Percentiles rank a stretch among this genome's conserved stretches.
phyloP scores from a whole-genome alignment of 2,888 invertebrate genomes.

The Euproctis similis region DNA sequence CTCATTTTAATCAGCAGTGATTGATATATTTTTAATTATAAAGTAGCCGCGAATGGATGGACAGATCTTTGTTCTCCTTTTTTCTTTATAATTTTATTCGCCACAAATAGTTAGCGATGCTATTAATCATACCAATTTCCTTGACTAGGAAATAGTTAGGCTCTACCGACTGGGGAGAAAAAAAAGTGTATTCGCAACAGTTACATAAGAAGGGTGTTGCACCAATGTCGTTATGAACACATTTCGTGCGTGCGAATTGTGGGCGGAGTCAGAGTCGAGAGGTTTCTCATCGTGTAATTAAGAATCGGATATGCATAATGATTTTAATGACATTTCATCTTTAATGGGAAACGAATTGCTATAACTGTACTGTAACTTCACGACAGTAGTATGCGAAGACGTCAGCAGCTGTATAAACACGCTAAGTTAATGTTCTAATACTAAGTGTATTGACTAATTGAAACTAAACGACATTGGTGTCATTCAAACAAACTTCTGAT shows the following conservation, averaged over 20 bases:
- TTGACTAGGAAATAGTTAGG: slow-evolving; percentile 49
- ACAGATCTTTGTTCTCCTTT: too few species aligned
- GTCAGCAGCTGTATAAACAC: too few species aligned
- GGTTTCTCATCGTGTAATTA: slow-evolving; percentile 35
- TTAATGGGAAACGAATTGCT: slow-evolving; percentile 14
- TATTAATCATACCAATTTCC: slow-evolving; percentile 56
- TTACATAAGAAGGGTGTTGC: slow-evolving; percentile 58
- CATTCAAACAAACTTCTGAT: too few species aligned
- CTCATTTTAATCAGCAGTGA: too few species aligned
- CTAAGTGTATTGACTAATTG: too few species aligned
- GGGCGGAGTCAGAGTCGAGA: slow-evolving; percentile 45
- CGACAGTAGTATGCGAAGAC: too few species aligned
- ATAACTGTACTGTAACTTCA: slow-evolving; percentile 2
- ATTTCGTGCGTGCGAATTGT: slow-evolving; percentile 60
- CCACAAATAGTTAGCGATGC: slow-evolving; percentile 25
- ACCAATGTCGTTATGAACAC: slow-evolving; percentile 60
- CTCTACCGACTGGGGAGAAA: too few species aligned
- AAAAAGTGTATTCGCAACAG: slow-evolving; percentile 26
- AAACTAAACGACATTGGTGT: too few species aligned
- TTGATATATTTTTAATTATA: too few species aligned
- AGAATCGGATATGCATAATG: slow-evolving; percentile 45
- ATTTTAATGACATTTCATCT: slow-evolving; percentile 25
- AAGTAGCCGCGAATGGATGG: too few species aligned
- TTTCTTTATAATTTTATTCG: slow-evolving; percentile 39
- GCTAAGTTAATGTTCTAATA: too few species aligned